phyloP scores from a whole-genome alignment of 2,113 vertebrate genomes.

The Chloebia gouldiae region DNA sequence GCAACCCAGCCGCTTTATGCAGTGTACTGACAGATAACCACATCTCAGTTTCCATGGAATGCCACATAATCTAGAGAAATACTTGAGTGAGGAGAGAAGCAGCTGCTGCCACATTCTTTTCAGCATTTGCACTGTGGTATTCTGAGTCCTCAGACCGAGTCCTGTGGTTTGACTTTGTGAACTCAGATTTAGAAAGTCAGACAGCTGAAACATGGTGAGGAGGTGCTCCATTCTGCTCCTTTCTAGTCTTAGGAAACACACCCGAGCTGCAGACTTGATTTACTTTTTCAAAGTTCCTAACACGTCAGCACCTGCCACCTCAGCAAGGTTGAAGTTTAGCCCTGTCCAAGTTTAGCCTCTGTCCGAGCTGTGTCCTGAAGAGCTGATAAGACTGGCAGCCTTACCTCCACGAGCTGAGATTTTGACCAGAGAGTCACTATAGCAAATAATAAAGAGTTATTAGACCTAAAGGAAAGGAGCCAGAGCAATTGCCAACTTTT shows the following conservation, averaged over 20 bases:
- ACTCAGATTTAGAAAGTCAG: not conserved
- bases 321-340: slow-evolving; percentile 56
- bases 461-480: not conserved
- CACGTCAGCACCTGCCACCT: slow-evolving; percentile 49
- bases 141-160: not conserved
- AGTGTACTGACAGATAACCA: not conserved
- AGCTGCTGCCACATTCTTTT: not conserved
- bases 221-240: not conserved
- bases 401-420: not conserved
- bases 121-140: not conserved
- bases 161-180: not conserved
- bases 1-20: accelerated
- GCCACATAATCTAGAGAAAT: not conserved
- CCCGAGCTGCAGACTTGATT: not conserved
- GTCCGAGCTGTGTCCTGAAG: not conserved
- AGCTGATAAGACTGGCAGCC: not conserved
- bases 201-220: not conserved
- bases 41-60: not conserved
- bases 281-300: slow-evolving; percentile 58
- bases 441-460: not conserved
- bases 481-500: not conserved
- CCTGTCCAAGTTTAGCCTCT: not conserved
- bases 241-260: not conserved
- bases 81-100: not conserved
- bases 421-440: not conserved